phyloP scores from a whole-genome alignment of 2,888 invertebrate species.

The Glaucopsyche alexis region DNA sequence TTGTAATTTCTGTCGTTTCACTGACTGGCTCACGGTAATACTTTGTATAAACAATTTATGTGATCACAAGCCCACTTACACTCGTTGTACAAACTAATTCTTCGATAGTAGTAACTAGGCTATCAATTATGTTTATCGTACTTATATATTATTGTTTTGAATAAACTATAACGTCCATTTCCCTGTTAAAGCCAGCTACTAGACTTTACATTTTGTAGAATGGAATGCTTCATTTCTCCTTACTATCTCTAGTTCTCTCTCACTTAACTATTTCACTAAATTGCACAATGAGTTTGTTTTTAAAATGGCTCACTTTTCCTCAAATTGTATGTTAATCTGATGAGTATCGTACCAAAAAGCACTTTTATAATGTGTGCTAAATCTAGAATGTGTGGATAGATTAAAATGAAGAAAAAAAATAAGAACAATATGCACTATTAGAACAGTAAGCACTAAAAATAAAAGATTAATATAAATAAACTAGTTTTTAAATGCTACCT shows the following conservation, averaged over 20 bases:
- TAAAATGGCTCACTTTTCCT: conserved; percentile 81
- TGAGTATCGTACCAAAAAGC: conserved; percentile 29
- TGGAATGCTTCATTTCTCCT: conserved; percentile 79
- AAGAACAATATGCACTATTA: conserved; percentile 6
- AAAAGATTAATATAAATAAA: background rate
- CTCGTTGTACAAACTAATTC: conserved; percentile 54
- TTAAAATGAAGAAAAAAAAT: conserved; percentile 12
- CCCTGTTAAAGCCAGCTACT: conserved; percentile 80
- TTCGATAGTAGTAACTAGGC: conserved; percentile 37
- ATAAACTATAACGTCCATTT: conserved; percentile 70
- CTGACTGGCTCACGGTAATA: conserved; percentile 41
- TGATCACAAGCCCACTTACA: conserved; percentile 56
- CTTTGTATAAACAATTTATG: conserved; percentile 31
- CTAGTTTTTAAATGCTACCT: background rate
- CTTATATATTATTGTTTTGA: conserved; percentile 51
- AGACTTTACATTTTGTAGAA: conserved; percentile 69
- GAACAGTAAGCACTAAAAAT: conserved; percentile 24
- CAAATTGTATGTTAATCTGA: conserved; percentile 52
- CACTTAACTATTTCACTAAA: conserved; percentile 76
- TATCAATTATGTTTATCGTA: conserved; percentile 35
- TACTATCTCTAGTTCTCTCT: conserved; percentile 72
- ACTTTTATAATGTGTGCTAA: conserved; percentile 21
- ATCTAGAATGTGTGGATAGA: conserved; percentile 20
- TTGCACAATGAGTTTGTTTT: conserved; percentile 76
- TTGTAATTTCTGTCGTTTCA: conserved; percentile 52